These are phyloP conservation scores for Tyria jacobaeae DNA, from an alignment of 2,888 invertebrate genomes.

Conservation along the genomic window DNA sequence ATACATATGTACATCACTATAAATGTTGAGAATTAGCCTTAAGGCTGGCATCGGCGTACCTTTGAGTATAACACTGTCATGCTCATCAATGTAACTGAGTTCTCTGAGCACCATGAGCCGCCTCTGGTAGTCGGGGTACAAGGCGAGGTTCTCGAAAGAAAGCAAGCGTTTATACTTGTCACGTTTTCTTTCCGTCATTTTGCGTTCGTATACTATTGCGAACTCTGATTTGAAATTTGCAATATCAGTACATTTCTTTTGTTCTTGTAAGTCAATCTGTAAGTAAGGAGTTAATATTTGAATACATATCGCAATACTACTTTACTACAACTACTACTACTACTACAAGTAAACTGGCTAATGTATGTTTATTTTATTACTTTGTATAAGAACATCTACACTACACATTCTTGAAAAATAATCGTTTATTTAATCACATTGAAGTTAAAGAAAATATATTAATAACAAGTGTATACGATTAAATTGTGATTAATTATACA, in stretches of 20 bases:
- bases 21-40: too few species aligned
- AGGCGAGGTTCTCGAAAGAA: constrained; percentile 93
- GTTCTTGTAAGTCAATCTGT: constrained; percentile 77
- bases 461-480: too few species aligned
- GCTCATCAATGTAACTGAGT: constrained; percentile 89
- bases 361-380: too few species aligned
- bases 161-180: constrained; percentile 90
- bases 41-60: constrained; percentile 46
- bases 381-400: too few species aligned
- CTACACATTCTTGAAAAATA: too few species aligned
- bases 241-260: constrained; percentile 89
- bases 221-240: constrained; percentile 94
- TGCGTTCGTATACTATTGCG: constrained; percentile 90
- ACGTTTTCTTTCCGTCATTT: constrained; percentile 89
- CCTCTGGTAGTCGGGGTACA: constrained; percentile 96
- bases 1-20: too few species aligned
- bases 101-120: constrained; percentile 91
- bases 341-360: too few species aligned
- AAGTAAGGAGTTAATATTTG: constrained; percentile 32
- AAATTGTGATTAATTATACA: too few species aligned
- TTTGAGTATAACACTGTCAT: constrained; percentile 80
- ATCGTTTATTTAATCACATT: too few species aligned
- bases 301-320: too few species aligned
- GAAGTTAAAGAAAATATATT: too few species aligned
- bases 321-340: too few species aligned